Evolutionary conservation across 2,113 vertebrate genomes (phyloP).

Genomic region (Neotragus pygmaeus): DNA sequence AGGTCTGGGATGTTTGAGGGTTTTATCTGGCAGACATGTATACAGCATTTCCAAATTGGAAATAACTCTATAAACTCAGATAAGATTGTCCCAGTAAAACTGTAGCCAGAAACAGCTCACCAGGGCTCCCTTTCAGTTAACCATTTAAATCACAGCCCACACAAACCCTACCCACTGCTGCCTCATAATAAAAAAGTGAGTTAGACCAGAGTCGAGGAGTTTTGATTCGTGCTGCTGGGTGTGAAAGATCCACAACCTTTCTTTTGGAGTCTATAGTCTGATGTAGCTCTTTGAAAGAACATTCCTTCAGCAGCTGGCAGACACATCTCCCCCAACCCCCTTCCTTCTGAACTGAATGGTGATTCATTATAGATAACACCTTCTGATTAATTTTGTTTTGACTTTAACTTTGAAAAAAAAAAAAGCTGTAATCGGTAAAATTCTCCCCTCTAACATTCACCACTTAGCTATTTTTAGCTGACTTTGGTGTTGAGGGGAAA

Average conservation of each 20-base stretch:
- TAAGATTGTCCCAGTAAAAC: slow-evolving; percentile 83
- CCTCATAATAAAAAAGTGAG: slow-evolving; percentile 67
- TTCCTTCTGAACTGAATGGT: slow-evolving; percentile 66
- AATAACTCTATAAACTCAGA: slow-evolving; percentile 83
- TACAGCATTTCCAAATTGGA: slow-evolving; percentile 80
- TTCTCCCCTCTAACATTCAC: slow-evolving; percentile 52
- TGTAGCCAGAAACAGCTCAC: slow-evolving; percentile 74
- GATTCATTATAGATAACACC: slow-evolving; percentile 84
- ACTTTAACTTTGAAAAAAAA: slow-evolving; percentile 74
- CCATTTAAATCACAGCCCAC: slow-evolving; percentile 80
- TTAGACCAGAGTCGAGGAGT: slow-evolving; percentile 73
- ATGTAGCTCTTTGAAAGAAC: slow-evolving; percentile 72
- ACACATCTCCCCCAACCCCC: not conserved
- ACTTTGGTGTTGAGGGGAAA: slow-evolving; percentile 25
- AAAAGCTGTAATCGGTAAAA: slow-evolving; percentile 65
- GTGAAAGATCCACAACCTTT: slow-evolving; percentile 73
- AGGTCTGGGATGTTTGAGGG: slow-evolving; percentile 65
- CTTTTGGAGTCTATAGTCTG: slow-evolving; percentile 69
- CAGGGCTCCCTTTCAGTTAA: slow-evolving; percentile 83
- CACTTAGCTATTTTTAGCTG: slow-evolving; percentile 74
- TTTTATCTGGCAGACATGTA: slow-evolving; percentile 78
- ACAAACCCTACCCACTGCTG: slow-evolving; percentile 75
- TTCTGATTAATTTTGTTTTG: slow-evolving; percentile 83
- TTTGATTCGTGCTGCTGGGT: slow-evolving; percentile 77
- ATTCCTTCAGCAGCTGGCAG: slow-evolving; percentile 62